Percentiles rank a stretch among this genome's conserved stretches.
Conservation (phyloP, 2,888 invertebrate genomes). For the Hofmannophila pseudospretella region DNA sequence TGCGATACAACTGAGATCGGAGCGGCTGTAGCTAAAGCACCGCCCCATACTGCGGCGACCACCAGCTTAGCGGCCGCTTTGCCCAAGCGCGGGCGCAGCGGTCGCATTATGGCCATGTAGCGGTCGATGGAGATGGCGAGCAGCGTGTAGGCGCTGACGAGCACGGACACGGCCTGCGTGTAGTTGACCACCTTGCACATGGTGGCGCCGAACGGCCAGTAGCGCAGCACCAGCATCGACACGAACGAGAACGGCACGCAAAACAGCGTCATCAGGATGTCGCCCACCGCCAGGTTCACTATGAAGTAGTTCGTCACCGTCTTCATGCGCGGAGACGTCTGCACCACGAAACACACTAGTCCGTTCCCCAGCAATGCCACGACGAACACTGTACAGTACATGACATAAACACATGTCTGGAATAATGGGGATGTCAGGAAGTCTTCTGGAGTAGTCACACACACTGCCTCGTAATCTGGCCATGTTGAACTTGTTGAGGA, state of each 20-base stretch:
- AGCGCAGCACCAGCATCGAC: conserved; percentile 85
- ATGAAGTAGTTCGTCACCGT: conserved; percentile 96
- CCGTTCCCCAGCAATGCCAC: conserved; percentile 86
- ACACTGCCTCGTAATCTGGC: conserved; percentile 36
- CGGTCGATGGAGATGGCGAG: conserved; percentile 94
- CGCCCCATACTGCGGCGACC: conserved; percentile 84
- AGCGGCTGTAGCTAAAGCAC: conserved; percentile 87
- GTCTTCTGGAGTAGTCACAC: conserved; percentile 36
- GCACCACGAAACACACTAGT: conserved; percentile 91
- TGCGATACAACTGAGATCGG: conserved; percentile 89
- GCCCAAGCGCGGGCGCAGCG: conserved; percentile 87
- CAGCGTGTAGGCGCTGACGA: conserved; percentile 93
- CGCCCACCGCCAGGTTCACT: conserved; percentile 92
- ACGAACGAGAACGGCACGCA: conserved; percentile 95
- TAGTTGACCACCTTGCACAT: conserved; percentile 92
- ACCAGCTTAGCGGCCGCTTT: conserved; percentile 83
- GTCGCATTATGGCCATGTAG: conserved; percentile 94
- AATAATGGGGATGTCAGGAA: conserved; percentile 72
- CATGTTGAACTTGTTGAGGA: conserved; percentile 36
- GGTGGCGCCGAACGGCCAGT: conserved; percentile 92
- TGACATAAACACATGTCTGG: conserved; percentile 81
- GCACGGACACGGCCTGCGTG: conserved; percentile 87
- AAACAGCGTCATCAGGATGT: conserved; percentile 92
- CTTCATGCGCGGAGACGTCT: conserved; percentile 90
- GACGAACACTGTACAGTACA: conserved; percentile 85